phyloP scores from a whole-genome alignment of 1,140 invertebrate genomes.

The Lamellibrachia luymesi region DNA sequence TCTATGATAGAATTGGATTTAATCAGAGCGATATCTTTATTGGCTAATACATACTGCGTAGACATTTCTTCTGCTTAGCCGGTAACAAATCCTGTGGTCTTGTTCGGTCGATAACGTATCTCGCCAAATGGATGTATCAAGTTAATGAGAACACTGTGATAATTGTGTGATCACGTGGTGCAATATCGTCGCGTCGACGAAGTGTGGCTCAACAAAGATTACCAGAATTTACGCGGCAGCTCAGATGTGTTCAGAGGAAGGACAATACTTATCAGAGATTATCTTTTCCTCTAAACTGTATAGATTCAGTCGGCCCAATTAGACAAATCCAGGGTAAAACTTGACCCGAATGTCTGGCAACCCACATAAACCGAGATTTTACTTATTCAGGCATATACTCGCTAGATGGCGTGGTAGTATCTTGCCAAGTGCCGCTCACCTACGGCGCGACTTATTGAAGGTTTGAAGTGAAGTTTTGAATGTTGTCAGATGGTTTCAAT shows the following conservation, averaged over 20 bases:
- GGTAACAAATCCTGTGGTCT: neutral
- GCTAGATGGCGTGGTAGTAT: no score
- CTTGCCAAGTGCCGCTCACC: no score
- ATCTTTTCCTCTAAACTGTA: neutral
- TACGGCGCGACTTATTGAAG: no score
- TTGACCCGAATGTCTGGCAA: neutral
- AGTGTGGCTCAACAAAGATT: constrained; percentile 1
- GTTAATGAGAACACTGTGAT: neutral
- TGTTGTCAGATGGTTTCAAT: no score
- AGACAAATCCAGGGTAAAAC: neutral
- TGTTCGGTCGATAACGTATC: neutral
- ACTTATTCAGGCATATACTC: neutral
- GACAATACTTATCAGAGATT: neutral
- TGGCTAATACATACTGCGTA: neutral
- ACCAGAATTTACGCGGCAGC: neutral
- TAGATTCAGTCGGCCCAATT: neutral
- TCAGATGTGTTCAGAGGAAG: neutral
- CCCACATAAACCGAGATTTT: neutral
- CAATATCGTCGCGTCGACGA: neutral
- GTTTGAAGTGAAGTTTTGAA: no score
- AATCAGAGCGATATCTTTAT: neutral
- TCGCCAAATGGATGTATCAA: neutral
- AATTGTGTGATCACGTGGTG: neutral
- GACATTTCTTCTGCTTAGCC: neutral
- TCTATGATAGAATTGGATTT: neutral